Evolutionary conservation across 2,797 vertebrate species (phyloP), one percentile per base, ranked within the genome.

Genomic region (Spinibarbus caldwelli): DNA sequence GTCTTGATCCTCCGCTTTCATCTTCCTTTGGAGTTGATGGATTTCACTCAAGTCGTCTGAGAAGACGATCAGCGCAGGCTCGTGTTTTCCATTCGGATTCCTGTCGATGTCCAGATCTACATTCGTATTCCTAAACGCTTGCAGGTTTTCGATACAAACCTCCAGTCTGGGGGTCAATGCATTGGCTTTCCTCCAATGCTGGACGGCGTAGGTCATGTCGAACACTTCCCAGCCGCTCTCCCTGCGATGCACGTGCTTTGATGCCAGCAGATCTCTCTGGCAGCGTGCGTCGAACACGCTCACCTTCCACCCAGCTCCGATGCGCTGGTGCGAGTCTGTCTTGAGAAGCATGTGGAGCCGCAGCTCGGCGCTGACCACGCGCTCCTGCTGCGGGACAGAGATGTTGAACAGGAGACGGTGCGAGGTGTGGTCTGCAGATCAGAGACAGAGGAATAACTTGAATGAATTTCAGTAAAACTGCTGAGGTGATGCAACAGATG

Each of bases 161-260:
- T 97, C 96, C 84, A 99, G 92, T 75, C 93, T 92, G 64, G 96
- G 96, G 3, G 93, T 96, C 81, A 90, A 91, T 6, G 90, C 90
- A 47, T 94, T 95, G 4, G 94, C 94, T 83, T 95, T 95, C 87
- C 92, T 92, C 97, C 97, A 98, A 11, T 89, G 94, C 71, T 92
- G 92, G 72, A 97, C 92, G 81, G 94, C 96, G 83, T 94, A 94
- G 0, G 97, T 99, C 91, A 99, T 90, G 89, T 99, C 97, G 12
- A 99, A 98, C 11, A 95, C 96, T 92, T 98, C 96, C 98, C 98
- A 99, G 87, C 94, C 95, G 0, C 95, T 96, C 90, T 96, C 95
- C 5, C 92, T 94, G 90, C 94, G 94, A 0, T 91, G 95, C 84
- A 97, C 93, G 45, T 95, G 95, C 85, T 94, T 94, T 36, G 96